phyloP scores from a whole-genome alignment of 1,140 invertebrate genomes.

The Popillia japonica region DNA sequence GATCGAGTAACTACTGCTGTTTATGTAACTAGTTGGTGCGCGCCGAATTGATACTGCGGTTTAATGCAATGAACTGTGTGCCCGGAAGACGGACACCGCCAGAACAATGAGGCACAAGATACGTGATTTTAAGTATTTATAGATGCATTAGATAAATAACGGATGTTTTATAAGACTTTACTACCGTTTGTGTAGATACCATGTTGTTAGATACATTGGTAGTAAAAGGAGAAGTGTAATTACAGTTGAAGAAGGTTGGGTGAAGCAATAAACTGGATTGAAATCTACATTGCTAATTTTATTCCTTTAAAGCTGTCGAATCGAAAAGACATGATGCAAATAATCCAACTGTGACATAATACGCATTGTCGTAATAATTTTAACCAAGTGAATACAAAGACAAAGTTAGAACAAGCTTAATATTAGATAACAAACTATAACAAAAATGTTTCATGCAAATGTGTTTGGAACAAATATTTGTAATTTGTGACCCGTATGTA shows the following conservation, averaged over 20 bases:
- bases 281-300: not conserved
- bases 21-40: slow-evolving; percentile 30
- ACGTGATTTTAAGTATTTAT: slow-evolving; percentile 34
- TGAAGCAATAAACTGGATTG: not conserved
- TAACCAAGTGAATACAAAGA: too few relatives aligned
- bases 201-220: not conserved
- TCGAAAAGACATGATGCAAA: not conserved
- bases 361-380: too few relatives aligned
- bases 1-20: slow-evolving; percentile 25
- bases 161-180: slow-evolving; percentile 4
- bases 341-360: too few relatives aligned
- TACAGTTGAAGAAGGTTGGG: not conserved
- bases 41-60: not conserved
- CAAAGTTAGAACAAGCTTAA: too few relatives aligned
- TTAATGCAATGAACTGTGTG: slow-evolving; percentile 28
- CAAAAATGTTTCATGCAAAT: too few relatives aligned
- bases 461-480: too few relatives aligned
- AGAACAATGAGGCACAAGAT: slow-evolving; percentile 25
- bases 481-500: too few relatives aligned
- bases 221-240: not conserved
- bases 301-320: not conserved
- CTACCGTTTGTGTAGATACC: not conserved
- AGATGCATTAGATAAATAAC: not conserved
- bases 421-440: too few relatives aligned
- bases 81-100: slow-evolving; percentile 17